These are phyloP conservation scores for Rhopalosiphum maidis DNA, from an alignment of 1,140 invertebrate genomes.

Conservation along the genomic window DNA sequence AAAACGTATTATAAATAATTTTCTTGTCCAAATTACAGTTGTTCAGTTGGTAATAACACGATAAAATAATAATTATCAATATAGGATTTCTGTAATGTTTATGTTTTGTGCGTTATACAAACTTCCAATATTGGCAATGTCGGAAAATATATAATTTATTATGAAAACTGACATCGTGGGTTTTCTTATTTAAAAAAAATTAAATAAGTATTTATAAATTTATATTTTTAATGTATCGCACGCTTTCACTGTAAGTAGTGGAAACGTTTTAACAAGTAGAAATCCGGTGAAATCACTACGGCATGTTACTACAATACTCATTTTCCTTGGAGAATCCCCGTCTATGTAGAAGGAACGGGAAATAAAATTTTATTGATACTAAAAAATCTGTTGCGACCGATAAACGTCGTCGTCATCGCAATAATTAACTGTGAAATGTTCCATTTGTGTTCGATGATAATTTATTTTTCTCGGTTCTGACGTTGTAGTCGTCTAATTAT, in stretches of 20 bases:
- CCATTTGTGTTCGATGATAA: slow-evolving; percentile 3
- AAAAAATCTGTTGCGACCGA: not conserved
- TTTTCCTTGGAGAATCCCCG: slow-evolving; percentile 8
- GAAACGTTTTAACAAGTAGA: slow-evolving; percentile 51
- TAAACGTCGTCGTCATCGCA: not conserved
- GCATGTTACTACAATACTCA: not conserved
- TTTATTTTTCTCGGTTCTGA: not conserved
- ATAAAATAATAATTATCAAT: not conserved
- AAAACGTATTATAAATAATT: not conserved
- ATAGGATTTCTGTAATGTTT: not conserved
- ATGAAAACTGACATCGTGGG: not conserved
- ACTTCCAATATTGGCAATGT: not conserved
- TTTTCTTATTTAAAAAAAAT: slow-evolving; percentile 1
- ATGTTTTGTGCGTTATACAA: not conserved
- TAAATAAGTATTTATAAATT: not conserved
- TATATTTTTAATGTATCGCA: slow-evolving; percentile 47
- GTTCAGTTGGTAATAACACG: not conserved
- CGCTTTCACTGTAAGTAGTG: slow-evolving; percentile 41
- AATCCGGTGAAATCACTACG: slow-evolving; percentile 51
- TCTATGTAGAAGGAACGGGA: not conserved
- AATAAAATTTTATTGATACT: slow-evolving; percentile 14
- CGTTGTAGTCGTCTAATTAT: not conserved
- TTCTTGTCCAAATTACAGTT: not conserved
- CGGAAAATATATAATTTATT: not conserved
- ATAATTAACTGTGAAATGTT: not conserved